These are phyloP conservation scores for Lineus longissimus DNA, from an alignment of 1,140 invertebrate genomes.

Conservation along the genomic window DNA sequence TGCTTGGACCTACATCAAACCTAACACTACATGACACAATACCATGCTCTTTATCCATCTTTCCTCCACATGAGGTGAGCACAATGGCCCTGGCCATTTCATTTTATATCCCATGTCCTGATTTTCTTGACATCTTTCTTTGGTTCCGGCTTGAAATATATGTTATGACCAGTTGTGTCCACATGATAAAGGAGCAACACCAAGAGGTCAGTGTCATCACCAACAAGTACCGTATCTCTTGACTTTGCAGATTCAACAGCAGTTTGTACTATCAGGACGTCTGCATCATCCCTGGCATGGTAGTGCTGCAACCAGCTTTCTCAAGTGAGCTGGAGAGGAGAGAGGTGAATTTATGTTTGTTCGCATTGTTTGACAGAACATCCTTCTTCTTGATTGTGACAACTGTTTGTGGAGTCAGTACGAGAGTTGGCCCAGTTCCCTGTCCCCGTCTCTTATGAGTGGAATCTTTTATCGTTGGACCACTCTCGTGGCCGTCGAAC, in stretches of 20 bases:
- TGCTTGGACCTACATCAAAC: too few relatives aligned
- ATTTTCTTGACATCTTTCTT: not conserved
- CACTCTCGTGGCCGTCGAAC: not conserved
- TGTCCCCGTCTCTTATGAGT: not conserved
- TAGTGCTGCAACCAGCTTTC: not conserved
- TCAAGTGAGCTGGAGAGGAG: not conserved
- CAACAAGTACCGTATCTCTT: not conserved
- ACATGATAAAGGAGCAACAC: not conserved
- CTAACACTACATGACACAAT: too few relatives aligned
- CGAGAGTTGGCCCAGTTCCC: not conserved
- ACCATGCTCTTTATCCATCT: too few relatives aligned
- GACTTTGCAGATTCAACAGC: not conserved
- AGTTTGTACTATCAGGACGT: not conserved
- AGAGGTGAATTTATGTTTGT: not conserved
- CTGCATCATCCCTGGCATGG: not conserved
- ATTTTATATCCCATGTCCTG: too few relatives aligned
- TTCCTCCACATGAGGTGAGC: too few relatives aligned
- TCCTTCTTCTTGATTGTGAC: not conserved
- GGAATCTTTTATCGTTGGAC: not conserved
- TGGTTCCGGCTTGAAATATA: conserved; percentile 1
- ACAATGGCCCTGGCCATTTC: too few relatives aligned
- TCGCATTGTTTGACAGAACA: not conserved
- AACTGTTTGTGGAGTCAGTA: not conserved
- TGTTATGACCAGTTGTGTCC: not conserved
- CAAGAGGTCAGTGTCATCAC: conserved; percentile 2